Evolutionary conservation across 2,113 vertebrate genomes (phyloP).

Genomic region (Pachyramphus minor): DNA sequence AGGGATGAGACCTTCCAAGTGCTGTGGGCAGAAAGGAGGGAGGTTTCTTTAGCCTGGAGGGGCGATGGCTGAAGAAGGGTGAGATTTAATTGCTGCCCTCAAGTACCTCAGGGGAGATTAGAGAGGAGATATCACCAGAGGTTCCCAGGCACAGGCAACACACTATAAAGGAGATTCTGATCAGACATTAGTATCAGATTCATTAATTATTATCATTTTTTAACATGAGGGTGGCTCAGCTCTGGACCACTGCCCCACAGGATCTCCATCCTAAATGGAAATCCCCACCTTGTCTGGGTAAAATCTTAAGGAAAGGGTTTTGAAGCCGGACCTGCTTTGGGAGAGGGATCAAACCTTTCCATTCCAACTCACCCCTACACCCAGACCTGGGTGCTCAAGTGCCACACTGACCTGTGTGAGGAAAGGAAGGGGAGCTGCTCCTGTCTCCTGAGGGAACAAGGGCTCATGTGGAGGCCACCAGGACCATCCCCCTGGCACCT

Average conservation of each 20-base stretch:
- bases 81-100: background rate
- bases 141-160: background rate
- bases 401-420: fast-evolving
- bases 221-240: background rate
- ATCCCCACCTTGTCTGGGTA: background rate
- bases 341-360: background rate
- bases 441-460: fast-evolving
- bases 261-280: background rate
- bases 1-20: background rate
- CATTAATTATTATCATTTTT: background rate
- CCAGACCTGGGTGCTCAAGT: too few relatives aligned
- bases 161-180: too few relatives aligned
- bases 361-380: background rate
- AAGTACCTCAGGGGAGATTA: background rate
- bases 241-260: fast-evolving
- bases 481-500: background rate
- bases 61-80: background rate
- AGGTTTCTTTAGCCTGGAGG: background rate
- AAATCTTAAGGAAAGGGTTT: background rate
- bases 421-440: background rate
- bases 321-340: background rate
- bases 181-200: background rate
- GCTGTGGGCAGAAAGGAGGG: background rate
- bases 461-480: background rate
- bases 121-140: background rate